Evolutionary conservation across 1,140 invertebrate genomes (phyloP).

Genomic region (Calosoma granatense): DNA sequence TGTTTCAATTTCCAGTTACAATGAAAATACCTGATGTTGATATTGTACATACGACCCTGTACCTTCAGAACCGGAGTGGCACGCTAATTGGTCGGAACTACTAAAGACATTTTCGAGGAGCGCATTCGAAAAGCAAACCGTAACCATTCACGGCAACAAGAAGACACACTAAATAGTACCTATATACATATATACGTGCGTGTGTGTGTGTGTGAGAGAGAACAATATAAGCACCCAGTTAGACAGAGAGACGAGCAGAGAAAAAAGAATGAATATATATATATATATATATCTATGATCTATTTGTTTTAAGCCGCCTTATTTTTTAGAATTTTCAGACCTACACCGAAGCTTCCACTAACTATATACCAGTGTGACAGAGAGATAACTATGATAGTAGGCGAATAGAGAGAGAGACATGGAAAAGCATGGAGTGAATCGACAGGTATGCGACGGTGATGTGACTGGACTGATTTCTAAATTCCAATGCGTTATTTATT

Average conservation of each 20-base stretch:
- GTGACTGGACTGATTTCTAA: background rate
- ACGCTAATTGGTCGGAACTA: background rate
- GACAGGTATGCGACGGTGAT: no score
- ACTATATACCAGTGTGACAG: no score
- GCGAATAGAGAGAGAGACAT: background rate
- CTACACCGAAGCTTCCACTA: background rate
- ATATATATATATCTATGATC: background rate
- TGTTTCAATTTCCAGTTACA: no score
- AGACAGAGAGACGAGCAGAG: background rate
- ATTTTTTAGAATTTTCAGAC: background rate
- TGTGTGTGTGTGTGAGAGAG: no score
- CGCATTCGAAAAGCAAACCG: background rate
- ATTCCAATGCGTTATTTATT: background rate
- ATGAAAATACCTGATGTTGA: no score
- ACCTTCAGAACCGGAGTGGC: background rate
- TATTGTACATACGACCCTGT: background rate
- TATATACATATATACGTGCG: background rate
- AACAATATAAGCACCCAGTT: no score
- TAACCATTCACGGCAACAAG: background rate
- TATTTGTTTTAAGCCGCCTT: background rate
- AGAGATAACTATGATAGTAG: background rate
- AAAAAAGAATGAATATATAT: no score
- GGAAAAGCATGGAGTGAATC: background rate
- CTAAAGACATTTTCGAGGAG: background rate
- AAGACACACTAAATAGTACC: background rate